Evolutionary conservation across 1,140 invertebrate genomes (phyloP).

Genomic region (Oreohelix idahoensis): DNA sequence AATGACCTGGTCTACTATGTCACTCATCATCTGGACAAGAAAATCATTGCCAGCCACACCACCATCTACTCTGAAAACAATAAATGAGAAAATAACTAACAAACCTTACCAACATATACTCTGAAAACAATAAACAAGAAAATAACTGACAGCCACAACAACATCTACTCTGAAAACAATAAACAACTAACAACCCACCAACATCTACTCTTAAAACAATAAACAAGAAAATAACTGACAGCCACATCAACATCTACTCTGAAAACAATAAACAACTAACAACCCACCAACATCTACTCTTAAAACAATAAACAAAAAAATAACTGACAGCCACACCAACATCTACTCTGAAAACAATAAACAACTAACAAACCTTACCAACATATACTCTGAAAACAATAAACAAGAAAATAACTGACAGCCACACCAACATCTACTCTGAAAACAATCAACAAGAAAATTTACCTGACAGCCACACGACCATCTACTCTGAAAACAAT

Average conservation of each 20-base stretch:
- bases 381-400: no score
- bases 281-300: no score
- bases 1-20: constrained; percentile 83
- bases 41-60: constrained; percentile 94
- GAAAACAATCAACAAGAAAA: constrained; percentile 48
- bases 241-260: constrained; percentile 95
- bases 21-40: constrained; percentile 87
- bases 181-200: no score
- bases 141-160: constrained; percentile 93
- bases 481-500: no score
- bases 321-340: constrained; percentile 94
- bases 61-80: constrained; percentile 85
- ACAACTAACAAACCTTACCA: background rate
- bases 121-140: no score
- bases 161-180: constrained; percentile 84
- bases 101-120: no score
- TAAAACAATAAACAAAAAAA: no score
- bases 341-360: constrained; percentile 80
- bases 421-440: constrained; percentile 95
- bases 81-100: background rate
- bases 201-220: no score
- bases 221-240: constrained; percentile 90
- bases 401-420: constrained; percentile 90
- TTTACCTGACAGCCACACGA: no score
- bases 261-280: constrained; percentile 49